phyloP scores from a whole-genome alignment of 2,113 vertebrate genomes.

The Lipotes vexillifer region DNA sequence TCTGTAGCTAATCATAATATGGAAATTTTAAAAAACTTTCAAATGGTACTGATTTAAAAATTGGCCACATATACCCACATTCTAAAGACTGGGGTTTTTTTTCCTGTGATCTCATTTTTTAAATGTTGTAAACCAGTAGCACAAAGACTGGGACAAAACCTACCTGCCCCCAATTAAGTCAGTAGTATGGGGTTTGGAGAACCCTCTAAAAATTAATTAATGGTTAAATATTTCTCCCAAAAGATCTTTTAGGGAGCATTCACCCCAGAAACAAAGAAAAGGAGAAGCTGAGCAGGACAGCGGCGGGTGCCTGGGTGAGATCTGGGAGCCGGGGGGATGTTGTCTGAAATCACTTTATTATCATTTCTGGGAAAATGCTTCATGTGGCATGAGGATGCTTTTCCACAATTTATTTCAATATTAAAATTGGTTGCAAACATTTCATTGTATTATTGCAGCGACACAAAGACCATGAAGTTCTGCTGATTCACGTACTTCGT shows the following conservation, averaged over 20 bases:
- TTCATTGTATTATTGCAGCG: background rate
- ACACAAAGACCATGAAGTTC: accelerated
- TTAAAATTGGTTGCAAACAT: background rate
- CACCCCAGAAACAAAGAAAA: background rate
- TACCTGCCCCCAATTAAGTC: background rate
- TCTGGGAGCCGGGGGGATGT: background rate
- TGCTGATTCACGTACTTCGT: background rate
- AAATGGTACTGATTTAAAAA: background rate
- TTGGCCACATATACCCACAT: background rate
- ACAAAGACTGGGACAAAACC: background rate
- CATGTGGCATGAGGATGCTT: background rate
- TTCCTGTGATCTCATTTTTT: background rate
- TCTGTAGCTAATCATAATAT: background rate
- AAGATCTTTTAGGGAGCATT: background rate
- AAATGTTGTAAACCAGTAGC: background rate
- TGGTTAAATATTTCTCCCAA: background rate
- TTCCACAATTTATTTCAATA: accelerated
- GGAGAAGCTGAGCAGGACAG: background rate
- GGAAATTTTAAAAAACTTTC: background rate
- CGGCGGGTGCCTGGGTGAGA: no score
- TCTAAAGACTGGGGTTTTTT: background rate
- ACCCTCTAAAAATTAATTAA: background rate
- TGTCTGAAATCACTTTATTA: accelerated
- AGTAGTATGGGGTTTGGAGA: background rate
- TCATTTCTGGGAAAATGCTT: background rate